A percentile compares a stretch with the other conserved stretches of the same genome.
These are phyloP conservation scores for Phymatocera aterrima DNA, from an alignment of 2,888 invertebrate species.

Conservation along the genomic window DNA sequence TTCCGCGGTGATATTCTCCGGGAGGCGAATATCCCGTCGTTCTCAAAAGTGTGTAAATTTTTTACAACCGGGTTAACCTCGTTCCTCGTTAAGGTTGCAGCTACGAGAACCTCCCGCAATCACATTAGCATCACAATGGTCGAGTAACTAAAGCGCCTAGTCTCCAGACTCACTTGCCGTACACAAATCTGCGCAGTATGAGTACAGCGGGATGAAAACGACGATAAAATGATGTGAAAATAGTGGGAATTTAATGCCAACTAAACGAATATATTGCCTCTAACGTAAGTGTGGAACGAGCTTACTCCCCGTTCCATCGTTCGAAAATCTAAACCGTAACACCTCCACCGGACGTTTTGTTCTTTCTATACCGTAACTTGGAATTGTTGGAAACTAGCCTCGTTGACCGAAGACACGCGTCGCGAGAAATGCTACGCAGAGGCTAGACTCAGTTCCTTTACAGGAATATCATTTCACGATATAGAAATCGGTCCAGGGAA, in stretches of 20 bases:
- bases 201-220: slow-evolving; percentile 6
- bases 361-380: neutral
- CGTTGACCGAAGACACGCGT: slow-evolving; percentile 34
- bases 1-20: no score
- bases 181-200: neutral
- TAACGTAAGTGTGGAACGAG: no score
- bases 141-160: slow-evolving; percentile 4
- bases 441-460: no score
- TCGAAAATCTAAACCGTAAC: neutral
- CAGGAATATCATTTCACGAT: no score
- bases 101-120: slow-evolving; percentile 13
- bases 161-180: neutral
- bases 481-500: no score
- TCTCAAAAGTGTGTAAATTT: no score
- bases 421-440: neutral
- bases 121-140: slow-evolving; percentile 42
- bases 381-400: neutral
- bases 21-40: no score
- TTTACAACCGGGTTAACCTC: neutral
- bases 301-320: no score
- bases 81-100: neutral
- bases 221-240: no score
- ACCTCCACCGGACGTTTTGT: neutral
- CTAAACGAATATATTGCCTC: no score
- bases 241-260: no score